A percentile compares a stretch with the other conserved stretches of the same genome.
phyloP scores from a whole-genome alignment of 2,113 vertebrate genomes.

The Brachyhypopomus occidentalis region DNA sequence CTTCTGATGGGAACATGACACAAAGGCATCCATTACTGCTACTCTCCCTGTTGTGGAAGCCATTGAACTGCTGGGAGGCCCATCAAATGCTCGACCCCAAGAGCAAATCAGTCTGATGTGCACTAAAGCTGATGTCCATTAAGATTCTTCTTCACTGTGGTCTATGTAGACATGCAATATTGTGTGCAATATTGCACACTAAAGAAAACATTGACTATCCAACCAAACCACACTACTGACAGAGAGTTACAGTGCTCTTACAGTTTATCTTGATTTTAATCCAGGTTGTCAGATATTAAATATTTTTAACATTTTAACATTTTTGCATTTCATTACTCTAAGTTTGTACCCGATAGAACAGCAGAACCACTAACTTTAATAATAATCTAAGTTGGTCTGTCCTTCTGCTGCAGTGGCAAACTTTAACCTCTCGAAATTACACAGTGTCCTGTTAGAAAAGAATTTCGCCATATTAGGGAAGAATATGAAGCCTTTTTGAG shows the following conservation, averaged over 20 bases:
- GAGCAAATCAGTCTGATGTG: too few relatives aligned
- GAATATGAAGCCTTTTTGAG: constrained; percentile 1
- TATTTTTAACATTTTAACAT: too few relatives aligned
- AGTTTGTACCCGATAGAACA: too few relatives aligned
- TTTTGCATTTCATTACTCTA: neutral
- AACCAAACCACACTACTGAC: neutral
- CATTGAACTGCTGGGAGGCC: neutral
- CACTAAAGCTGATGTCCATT: neutral
- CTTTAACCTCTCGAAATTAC: constrained; percentile 7
- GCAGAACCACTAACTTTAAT: too few relatives aligned
- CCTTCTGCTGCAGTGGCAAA: neutral
- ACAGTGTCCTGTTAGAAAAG: constrained; percentile 9
- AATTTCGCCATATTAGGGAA: constrained; percentile 51
- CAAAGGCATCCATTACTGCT: too few relatives aligned
- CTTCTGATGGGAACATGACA: too few relatives aligned
- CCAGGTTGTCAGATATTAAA: neutral
- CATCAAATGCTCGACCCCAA: neutral
- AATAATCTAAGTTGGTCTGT: neutral
- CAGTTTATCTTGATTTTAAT: neutral
- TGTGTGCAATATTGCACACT: neutral
- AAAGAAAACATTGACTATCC: neutral
- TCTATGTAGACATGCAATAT: neutral
- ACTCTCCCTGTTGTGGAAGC: too few relatives aligned
- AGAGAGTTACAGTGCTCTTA: neutral
- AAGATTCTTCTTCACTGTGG: neutral